Conservation (phyloP, 1,140 invertebrate species). For the Oedothorax gibbosus region DNA sequence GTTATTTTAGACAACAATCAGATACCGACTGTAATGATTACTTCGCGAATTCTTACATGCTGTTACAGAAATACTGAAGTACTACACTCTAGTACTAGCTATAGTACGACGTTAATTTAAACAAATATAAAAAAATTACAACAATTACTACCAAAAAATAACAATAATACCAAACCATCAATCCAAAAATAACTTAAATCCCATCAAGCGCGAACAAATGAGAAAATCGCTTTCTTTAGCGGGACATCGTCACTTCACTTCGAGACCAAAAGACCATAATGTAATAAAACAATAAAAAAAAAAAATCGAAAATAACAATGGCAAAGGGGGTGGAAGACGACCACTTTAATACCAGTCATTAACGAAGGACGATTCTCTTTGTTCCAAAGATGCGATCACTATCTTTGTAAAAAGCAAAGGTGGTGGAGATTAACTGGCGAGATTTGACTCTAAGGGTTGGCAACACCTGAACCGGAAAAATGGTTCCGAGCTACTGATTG, state of each 20-base stretch:
- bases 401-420: constrained; percentile 26
- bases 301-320: constrained; percentile 24
- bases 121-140: no score
- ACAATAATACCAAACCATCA: no score
- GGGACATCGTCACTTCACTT: background rate
- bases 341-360: constrained; percentile 54
- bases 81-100: no score
- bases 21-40: no score
- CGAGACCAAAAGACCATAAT: constrained; percentile 14
- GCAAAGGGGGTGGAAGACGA: constrained; percentile 23
- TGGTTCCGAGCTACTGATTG: constrained; percentile 54
- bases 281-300: background rate
- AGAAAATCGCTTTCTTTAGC: constrained; percentile 35
- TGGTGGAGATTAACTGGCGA: constrained; percentile 38
- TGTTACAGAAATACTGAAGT: no score
- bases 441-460: constrained; percentile 30
- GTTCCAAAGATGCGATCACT: constrained; percentile 31
- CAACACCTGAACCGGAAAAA: constrained; percentile 58
- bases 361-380: constrained; percentile 31
- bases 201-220: constrained; percentile 21
- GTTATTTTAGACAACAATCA: no score
- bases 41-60: no score
- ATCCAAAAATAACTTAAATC: constrained; percentile 11
- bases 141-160: no score
- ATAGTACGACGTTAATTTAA: no score